Conservation (phyloP, 2,113 vertebrate species). For the Stegastes partitus region DNA sequence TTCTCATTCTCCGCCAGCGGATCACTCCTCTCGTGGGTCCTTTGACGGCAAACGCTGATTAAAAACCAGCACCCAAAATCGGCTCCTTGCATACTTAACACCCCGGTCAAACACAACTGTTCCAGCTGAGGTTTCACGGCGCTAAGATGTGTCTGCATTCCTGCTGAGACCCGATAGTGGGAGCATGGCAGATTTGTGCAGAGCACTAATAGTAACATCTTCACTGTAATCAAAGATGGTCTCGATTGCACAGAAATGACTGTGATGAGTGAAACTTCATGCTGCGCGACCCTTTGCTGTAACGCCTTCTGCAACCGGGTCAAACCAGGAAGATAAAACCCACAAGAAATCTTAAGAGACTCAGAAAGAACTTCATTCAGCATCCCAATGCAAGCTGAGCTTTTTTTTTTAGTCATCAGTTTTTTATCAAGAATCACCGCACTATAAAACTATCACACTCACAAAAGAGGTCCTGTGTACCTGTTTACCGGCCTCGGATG, state of each 20-base stretch:
- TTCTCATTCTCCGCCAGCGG: background rate
- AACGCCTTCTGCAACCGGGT: constrained; percentile 20
- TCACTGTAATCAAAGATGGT: constrained; percentile 14
- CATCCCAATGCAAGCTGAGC: background rate
- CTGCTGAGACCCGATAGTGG: background rate
- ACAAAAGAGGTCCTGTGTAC: constrained; percentile 30
- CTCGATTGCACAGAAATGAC: background rate
- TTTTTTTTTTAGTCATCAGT: background rate
- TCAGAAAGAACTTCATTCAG: background rate
- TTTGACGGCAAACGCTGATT: constrained; percentile 5
- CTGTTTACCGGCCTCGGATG: constrained; percentile 5
- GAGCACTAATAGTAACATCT: constrained; percentile 39
- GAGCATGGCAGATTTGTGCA: constrained; percentile 18
- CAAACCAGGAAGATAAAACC: constrained; percentile 9
- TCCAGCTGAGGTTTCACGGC: background rate
- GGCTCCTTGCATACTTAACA: background rate
- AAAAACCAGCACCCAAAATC: background rate
- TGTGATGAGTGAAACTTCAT: constrained; percentile 36
- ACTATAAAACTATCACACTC: constrained; percentile 29
- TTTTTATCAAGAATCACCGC: constrained; percentile 9
- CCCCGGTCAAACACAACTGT: background rate
- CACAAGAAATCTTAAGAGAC: background rate
- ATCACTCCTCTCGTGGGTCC: background rate
- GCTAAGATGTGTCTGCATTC: constrained; percentile 5
- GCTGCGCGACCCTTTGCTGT: constrained; percentile 4